Evolutionary conservation across 2,113 vertebrate species (phyloP).

Genomic region (Suncus etruscus): DNA sequence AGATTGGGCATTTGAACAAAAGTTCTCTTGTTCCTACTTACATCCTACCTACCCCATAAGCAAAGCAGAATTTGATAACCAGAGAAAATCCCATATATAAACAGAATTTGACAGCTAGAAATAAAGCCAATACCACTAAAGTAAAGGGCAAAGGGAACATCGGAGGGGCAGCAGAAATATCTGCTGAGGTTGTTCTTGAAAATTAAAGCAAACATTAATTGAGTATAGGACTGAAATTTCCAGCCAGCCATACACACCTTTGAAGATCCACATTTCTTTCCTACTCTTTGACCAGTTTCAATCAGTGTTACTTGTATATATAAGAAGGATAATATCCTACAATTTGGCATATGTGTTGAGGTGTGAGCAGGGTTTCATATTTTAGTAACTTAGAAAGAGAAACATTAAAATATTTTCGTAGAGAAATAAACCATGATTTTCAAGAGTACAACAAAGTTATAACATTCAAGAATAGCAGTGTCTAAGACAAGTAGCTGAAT

Average conservation of each 20-base stretch:
- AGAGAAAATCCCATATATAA: neutral
- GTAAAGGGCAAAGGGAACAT: neutral
- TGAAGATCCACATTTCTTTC: neutral
- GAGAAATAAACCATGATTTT: neutral
- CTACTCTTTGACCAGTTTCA: neutral
- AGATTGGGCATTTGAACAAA: too few species aligned
- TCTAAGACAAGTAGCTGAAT: neutral
- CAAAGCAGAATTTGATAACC: slow-evolving; percentile 12
- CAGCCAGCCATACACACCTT: neutral
- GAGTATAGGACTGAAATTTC: neutral
- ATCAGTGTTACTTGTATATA: neutral
- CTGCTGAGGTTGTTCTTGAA: neutral
- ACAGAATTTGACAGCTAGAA: neutral
- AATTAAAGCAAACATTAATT: neutral
- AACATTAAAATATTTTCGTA: neutral
- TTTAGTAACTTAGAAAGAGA: neutral
- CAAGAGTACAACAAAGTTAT: neutral
- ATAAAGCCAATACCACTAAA: neutral
- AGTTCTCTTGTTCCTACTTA: neutral
- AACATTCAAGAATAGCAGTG: neutral
- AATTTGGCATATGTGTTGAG: neutral
- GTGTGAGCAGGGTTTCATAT: neutral
- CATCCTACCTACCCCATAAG: neutral
- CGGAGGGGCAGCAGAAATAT: neutral
- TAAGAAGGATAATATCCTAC: neutral